phyloP scores from a whole-genome alignment of 1,140 invertebrate genomes.

The Drosophila tropicalis region DNA sequence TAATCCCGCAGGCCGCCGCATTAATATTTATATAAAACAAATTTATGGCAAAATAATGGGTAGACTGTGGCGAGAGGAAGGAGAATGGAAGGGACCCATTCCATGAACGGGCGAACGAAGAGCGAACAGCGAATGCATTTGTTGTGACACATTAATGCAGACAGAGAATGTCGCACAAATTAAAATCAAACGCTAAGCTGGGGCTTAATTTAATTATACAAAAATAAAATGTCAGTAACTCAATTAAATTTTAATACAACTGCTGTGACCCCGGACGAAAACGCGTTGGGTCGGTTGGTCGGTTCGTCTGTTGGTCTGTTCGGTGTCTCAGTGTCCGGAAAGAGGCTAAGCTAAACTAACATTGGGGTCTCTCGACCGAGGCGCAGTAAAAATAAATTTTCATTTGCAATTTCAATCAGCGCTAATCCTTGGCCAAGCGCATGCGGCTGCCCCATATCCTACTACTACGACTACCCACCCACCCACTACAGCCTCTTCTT shows the following conservation, averaged over 20 bases:
- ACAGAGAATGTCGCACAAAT: conserved; percentile 76
- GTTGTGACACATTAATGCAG: conserved; percentile 59
- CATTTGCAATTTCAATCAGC: conserved; percentile 83
- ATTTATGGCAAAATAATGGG: conserved; percentile 73
- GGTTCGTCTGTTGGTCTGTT: neutral
- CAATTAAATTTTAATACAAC: conserved; percentile 81
- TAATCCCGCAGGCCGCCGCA: conserved; percentile 69
- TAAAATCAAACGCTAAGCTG: conserved; percentile 81
- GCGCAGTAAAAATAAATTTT: conserved; percentile 82
- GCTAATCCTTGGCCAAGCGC: conserved; percentile 80
- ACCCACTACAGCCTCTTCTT: conserved; percentile 9
- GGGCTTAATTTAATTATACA: conserved; percentile 81
- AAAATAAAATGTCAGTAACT: conserved; percentile 82
- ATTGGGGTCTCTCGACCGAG: conserved; percentile 39
- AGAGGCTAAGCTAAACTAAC: conserved; percentile 71
- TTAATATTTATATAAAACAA: conserved; percentile 79
- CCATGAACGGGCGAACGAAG: neutral
- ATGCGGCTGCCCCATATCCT: conserved; percentile 54
- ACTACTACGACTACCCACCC: conserved; percentile 12
- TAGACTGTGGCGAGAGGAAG: neutral
- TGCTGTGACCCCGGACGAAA: conserved; percentile 19
- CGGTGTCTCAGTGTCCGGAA: conserved; percentile 2
- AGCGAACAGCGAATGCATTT: conserved; percentile 27
- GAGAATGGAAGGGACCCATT: neutral
- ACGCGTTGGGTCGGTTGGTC: neutral